A percentile compares a stretch with the other conserved stretches of the same genome.
Evolutionary conservation across 1,140 invertebrate genomes (phyloP).

Genomic region (Cylas formicarius): DNA sequence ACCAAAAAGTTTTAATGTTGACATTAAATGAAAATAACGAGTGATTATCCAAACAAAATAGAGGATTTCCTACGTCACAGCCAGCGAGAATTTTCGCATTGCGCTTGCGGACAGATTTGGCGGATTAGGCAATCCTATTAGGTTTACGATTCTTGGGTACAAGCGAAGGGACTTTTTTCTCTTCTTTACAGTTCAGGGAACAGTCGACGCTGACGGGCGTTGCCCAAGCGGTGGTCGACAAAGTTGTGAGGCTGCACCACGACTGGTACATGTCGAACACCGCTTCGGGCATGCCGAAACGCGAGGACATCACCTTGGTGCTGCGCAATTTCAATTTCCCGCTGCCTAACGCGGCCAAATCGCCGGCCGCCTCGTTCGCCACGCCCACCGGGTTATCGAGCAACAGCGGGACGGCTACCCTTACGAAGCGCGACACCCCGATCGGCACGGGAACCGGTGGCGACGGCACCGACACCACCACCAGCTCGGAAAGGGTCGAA

Average conservation of each 20-base stretch:
- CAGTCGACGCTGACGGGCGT: conserved; percentile 75
- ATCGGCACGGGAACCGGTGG: conserved; percentile 31
- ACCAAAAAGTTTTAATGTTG: no score
- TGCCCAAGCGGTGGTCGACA: conserved; percentile 80
- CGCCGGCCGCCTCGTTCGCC: conserved; percentile 47
- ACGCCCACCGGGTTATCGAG: conserved; percentile 30
- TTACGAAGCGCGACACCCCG: conserved; percentile 12
- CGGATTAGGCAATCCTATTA: no score
- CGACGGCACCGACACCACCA: conserved; percentile 33
- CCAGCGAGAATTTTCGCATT: no score
- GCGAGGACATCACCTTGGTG: conserved; percentile 77
- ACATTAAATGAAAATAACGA: no score
- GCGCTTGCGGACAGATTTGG: no score
- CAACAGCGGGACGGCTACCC: conserved; percentile 16
- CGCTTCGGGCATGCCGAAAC: conserved; percentile 46
- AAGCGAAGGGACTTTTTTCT: not conserved
- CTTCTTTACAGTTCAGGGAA: conserved; percentile 59
- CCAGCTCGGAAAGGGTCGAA: conserved; percentile 28
- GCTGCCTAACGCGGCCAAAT: conserved; percentile 55
- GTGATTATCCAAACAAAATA: no score
- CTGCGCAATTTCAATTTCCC: conserved; percentile 83
- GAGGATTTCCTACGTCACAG: no score
- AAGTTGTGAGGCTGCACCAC: conserved; percentile 76
- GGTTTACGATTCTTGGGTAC: no score
- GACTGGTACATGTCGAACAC: conserved; percentile 66